Conservation (phyloP, 2,797 vertebrate genomes). For the Leptodactylus fallax region DNA sequence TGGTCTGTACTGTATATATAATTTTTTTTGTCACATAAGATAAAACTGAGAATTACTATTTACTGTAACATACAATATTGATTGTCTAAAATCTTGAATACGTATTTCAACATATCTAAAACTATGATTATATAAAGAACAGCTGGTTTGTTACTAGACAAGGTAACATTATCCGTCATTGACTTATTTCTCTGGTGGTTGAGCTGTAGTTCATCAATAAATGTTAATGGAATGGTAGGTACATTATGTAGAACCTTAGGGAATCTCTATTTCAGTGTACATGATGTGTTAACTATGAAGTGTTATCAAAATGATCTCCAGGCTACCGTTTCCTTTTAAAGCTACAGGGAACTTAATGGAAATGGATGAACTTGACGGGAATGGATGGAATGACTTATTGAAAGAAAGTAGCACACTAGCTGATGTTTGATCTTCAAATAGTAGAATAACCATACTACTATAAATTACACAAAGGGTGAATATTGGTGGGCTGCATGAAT, state of each 20-base stretch:
- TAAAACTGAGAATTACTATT: too few relatives aligned
- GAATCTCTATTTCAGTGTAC: neutral
- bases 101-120: neutral
- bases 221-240: constrained; percentile 1
- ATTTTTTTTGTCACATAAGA: too few relatives aligned
- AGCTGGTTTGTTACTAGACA: neutral
- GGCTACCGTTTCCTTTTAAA: neutral
- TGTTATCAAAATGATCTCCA: neutral
- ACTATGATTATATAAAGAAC: neutral
- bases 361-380: too few relatives aligned
- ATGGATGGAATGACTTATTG: neutral
- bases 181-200: neutral
- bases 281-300: neutral
- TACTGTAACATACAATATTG: neutral
- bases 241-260: neutral
- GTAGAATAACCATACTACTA: neutral
- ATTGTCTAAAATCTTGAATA: neutral
- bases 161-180: neutral
- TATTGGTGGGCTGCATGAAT: neutral
- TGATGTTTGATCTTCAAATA: neutral
- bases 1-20: too few relatives aligned
- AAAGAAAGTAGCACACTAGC: neutral
- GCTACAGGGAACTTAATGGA: too few relatives aligned
- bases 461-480: neutral
- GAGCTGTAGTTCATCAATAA: neutral